Evolutionary conservation across 2,113 vertebrate genomes (phyloP).

Genomic region (Eudorcas thomsonii): DNA sequence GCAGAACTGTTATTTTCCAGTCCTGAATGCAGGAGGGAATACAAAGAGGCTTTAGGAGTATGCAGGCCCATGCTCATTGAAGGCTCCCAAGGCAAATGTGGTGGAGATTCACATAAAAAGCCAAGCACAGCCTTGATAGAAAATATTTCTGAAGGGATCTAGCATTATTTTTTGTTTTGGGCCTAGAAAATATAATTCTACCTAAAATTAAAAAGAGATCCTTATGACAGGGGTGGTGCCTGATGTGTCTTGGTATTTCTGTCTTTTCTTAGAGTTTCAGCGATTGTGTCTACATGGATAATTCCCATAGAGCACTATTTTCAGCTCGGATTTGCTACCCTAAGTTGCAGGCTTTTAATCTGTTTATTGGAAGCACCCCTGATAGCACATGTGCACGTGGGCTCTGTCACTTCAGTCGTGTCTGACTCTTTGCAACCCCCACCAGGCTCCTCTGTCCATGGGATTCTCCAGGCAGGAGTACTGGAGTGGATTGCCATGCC

Average conservation of each 20-base stretch:
- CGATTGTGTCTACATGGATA: not conserved
- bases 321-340: not conserved
- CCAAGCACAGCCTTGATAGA: not conserved
- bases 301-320: not conserved
- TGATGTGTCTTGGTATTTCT: not conserved
- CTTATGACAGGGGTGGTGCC: not conserved
- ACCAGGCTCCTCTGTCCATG: not conserved
- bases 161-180: not conserved
- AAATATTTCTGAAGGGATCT: not conserved
- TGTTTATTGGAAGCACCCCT: not conserved
- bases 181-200: not conserved
- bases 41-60: not conserved
- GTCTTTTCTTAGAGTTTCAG: not conserved
- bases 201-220: not conserved
- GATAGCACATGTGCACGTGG: rapidly evolving
- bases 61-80: not conserved
- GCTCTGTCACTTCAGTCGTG: not conserved
- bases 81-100: not conserved
- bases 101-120: not conserved
- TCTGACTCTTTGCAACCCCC: not conserved
- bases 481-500: not conserved
- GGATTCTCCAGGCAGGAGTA: not conserved
- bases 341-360: not conserved
- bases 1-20: not conserved
- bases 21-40: not conserved